Conservation (phyloP, 2,888 invertebrate species). For the Stegana nigrithorax region DNA sequence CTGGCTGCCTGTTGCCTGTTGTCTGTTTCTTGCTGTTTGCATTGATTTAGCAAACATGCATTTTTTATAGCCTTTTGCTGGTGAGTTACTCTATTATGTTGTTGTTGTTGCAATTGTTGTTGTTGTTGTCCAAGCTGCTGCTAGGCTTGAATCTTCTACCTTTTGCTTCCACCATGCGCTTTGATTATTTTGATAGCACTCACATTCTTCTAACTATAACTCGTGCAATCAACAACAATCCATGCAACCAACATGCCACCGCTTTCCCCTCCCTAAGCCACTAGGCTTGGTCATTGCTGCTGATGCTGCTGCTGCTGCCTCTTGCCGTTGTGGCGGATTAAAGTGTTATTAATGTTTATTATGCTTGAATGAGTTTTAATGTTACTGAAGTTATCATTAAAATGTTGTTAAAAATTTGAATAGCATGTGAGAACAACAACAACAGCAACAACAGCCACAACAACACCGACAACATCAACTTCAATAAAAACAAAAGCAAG, state of each 20-base stretch:
- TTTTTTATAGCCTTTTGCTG: slow-evolving; percentile 2
- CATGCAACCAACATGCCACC: slow-evolving; percentile 2
- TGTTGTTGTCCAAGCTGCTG: slow-evolving; percentile 2
- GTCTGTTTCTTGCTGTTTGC: slow-evolving; percentile 39
- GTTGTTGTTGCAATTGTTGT: slow-evolving; percentile 7
- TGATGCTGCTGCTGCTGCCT: background rate
- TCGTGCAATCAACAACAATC: background rate
- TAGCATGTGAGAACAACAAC: slow-evolving; percentile 52
- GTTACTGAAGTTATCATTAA: slow-evolving; percentile 64
- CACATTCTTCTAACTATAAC: slow-evolving; percentile 20
- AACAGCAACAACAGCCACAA: no score
- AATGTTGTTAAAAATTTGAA: slow-evolving; percentile 63
- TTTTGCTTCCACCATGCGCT: slow-evolving; percentile 25
- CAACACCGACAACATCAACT: no score
- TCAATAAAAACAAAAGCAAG: no score
- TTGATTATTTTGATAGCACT: slow-evolving; percentile 58
- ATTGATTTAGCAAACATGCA: slow-evolving; percentile 64
- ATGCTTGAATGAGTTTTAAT: slow-evolving; percentile 65
- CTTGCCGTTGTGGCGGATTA: slow-evolving; percentile 45
- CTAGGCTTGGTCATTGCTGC: no score
- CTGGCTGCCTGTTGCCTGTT: slow-evolving; percentile 45
- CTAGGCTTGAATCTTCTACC: slow-evolving; percentile 7
- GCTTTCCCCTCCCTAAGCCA: slow-evolving; percentile 18
- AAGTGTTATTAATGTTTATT: slow-evolving; percentile 67
- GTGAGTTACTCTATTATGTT: slow-evolving; percentile 10